Conservation (phyloP, 2,888 invertebrate species). For the Drosophila pullipes region DNA sequence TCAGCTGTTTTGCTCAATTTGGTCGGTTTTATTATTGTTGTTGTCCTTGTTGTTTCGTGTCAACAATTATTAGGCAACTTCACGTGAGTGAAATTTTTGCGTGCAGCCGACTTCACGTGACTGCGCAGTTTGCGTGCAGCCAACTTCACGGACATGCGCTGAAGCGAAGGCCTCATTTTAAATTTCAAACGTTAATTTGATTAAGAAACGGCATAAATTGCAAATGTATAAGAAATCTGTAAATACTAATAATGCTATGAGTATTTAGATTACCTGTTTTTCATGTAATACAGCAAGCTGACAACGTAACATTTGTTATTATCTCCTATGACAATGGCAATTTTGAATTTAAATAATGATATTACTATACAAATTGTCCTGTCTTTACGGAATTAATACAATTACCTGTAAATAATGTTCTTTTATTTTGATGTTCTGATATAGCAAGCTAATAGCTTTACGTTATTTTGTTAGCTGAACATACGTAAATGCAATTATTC, state of each 20-base stretch:
- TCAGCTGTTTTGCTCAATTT: constrained; percentile 28
- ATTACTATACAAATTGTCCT: background rate
- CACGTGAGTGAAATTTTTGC: background rate
- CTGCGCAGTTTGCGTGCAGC: constrained; percentile 16
- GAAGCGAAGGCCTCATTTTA: constrained; percentile 9
- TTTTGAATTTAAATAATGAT: background rate
- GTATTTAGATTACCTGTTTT: background rate
- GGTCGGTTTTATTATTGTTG: constrained; percentile 10
- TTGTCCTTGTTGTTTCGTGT: background rate
- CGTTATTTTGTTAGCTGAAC: background rate
- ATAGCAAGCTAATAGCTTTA: background rate
- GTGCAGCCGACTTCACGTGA: constrained; percentile 26
- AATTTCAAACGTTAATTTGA: constrained; percentile 45
- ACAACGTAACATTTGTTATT: background rate
- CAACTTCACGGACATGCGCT: constrained; percentile 33
- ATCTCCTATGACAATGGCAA: background rate
- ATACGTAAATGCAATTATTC: background rate
- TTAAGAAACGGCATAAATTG: constrained; percentile 18
- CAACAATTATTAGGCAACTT: constrained; percentile 15
- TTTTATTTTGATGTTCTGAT: background rate
- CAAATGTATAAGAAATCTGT: background rate
- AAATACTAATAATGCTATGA: background rate
- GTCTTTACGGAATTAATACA: background rate
- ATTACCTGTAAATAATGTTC: background rate
- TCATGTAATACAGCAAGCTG: background rate